Percentiles rank a stretch among this genome's conserved stretches.
Evolutionary conservation across 2,113 vertebrate genomes (phyloP).

Genomic region (Pycnonotus jocosus): DNA sequence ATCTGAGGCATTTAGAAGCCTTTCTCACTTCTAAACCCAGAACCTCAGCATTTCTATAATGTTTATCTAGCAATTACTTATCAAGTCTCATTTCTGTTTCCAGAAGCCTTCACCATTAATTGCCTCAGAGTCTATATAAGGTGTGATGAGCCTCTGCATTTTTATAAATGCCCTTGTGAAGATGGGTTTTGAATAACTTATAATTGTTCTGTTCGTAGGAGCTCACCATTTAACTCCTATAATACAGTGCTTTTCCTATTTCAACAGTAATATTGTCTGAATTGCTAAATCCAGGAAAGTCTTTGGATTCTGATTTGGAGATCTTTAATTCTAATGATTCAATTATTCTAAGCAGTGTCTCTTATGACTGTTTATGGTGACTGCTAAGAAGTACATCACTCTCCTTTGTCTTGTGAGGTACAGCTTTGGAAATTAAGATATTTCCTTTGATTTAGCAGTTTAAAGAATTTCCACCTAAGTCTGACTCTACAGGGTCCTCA

Average conservation of each 20-base stretch:
- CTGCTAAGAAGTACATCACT: background rate
- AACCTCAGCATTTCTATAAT: constrained; percentile 14
- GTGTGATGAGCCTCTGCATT: background rate
- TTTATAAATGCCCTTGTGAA: background rate
- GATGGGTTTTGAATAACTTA: background rate
- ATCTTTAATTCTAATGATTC: background rate
- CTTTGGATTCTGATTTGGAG: background rate
- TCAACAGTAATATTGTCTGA: background rate
- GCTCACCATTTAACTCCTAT: background rate
- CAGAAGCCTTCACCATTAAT: background rate
- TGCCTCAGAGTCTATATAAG: background rate
- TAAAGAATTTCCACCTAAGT: background rate
- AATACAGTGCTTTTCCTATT: background rate
- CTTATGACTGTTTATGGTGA: background rate
- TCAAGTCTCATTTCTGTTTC: constrained; percentile 19
- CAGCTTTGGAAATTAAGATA: background rate
- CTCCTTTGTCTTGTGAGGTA: background rate
- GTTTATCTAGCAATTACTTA: constrained; percentile 21
- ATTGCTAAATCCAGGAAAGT: background rate
- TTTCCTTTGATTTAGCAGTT: background rate
- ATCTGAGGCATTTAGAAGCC: background rate
- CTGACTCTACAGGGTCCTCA: background rate
- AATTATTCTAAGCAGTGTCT: background rate
- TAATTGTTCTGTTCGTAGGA: background rate
- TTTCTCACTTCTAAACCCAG: background rate